Base-by-base conservation (phyloP, 2,113 vertebrate species). In the Vicugna pacos region DNA sequence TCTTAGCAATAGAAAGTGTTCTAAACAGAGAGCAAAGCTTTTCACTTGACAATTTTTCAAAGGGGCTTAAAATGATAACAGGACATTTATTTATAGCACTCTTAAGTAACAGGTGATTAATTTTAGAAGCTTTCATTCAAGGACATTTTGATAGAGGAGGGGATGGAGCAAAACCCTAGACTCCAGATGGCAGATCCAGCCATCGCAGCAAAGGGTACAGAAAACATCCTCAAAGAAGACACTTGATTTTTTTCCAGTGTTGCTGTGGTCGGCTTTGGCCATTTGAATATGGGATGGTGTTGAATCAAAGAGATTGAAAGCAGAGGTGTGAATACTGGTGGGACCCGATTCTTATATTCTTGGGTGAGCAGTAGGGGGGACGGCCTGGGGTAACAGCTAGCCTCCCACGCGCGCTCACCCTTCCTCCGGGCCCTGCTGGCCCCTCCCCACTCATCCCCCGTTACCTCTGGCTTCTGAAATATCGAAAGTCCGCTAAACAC, bases 1-100 rank as follows among this genome's bases (percentile, higher is more conserved):
- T 56, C 32, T 42, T 19, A 32, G 70, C 56, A 72, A 64, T 7
- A 86, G 80, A 76, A 70, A 90, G 28, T 32, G 81, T 75, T 87
- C 52, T 86, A 76, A 89, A 84, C 12, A 81, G 54, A 79, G 4
- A 67, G 42, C 28, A 35, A 91, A 91, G 54, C 15, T 73, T 89
- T 89, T 48, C 35, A n/a, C 64, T 35, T 81, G 69, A 48, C 6
- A 46, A n/a, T 42, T 62, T 80, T 65, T 87, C 76, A 62, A 75
- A 93, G 75, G 56, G 2, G 28, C 38, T 77, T 84, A 89, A 69
- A 54, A 62, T 22, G 10, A 46, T 56, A 90, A 89, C 6, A 56
- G 7, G 60, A 60, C 42, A 22, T 54, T 82, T 50, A 58, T 56
- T 89, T 92, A 56, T 56, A 48, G 48, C 15, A 82, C 16, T 48